Base-by-base conservation (phyloP, 2,797 vertebrate species). In the Ciconia nigra region DNA sequence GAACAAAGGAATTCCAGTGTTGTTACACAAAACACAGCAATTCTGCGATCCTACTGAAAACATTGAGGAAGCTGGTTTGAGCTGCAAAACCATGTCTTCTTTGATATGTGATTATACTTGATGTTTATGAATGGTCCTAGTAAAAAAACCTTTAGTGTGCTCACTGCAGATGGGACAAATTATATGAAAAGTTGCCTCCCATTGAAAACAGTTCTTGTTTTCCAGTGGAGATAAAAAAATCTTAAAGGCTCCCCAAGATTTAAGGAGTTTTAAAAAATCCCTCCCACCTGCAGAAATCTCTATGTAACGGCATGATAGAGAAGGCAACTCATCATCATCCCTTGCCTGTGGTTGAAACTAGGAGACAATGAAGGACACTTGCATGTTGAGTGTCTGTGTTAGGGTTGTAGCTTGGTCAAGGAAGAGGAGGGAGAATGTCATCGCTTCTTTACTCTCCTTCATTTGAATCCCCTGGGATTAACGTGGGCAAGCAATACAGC, bases 401-500 rank as follows among this genome's bases (percentile, higher is more conserved):
- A 44, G 20, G 35, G 28, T 0, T 70, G n/a, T 10, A 49, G 41
- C 15, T 57, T 3, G 2, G 29, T 37, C 76, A 61, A 42, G 57
- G 49, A 58, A 58, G 15, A 71, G 17, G 15, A 51, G 8, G 24
- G 14, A 77, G 6, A n/a, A 58, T 25, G 6, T 28, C 4, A 1
- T 7, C 1, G 0, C 7, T 63, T 25, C 44, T 61, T 58, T 54
- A 11, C 17, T 55, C 26, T 71, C 44, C 25, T 70, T 87, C 35
- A 25, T 31, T 59, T 1, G 7, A 70, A 22, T 37, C 16, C 35
- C 69, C n/a, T 13, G 35, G 11, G 7, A 55, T 90, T 63, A 52
- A 14, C 3, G 3, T 26, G 21, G 7, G 11, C 44, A 67, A 77
- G 28, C 2, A 67, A 31, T 31, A 70, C 18, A n/a, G 0, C 0